phyloP scores from a whole-genome alignment of 1,140 invertebrate genomes.

The Augochlora pura region DNA sequence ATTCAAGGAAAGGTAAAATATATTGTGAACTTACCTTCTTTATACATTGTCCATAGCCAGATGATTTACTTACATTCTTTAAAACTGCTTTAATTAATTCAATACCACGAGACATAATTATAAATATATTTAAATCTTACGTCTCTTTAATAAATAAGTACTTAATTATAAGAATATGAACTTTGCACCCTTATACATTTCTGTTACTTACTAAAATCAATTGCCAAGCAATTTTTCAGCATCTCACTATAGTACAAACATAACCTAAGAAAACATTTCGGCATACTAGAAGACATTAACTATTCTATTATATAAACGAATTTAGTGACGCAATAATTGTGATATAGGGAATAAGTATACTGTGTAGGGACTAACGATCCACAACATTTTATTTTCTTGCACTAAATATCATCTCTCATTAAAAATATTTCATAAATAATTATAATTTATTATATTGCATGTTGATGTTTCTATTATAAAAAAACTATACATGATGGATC shows the following conservation, averaged over 20 bases:
- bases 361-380: background rate
- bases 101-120: slow-evolving; percentile 54
- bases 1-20: background rate
- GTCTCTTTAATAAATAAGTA: background rate
- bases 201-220: background rate
- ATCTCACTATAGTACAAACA: background rate
- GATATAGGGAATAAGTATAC: background rate
- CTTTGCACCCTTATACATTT: background rate
- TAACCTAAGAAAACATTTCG: slow-evolving; percentile 10
- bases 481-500: slow-evolving; percentile 39
- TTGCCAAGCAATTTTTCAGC: background rate
- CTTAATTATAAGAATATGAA: background rate
- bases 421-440: slow-evolving; percentile 18
- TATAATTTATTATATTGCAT: background rate
- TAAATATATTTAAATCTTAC: background rate
- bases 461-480: background rate
- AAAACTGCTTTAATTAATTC: slow-evolving; percentile 72
- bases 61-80: slow-evolving; percentile 61
- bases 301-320: background rate
- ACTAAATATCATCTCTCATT: background rate
- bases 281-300: too few species aligned
- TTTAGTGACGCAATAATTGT: background rate
- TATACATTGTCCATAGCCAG: slow-evolving; percentile 77
- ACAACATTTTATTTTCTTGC: background rate
- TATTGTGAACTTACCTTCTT: slow-evolving; percentile 76